Conservation (phyloP, 2,888 invertebrate genomes). For the Chloroclystis v-ata region DNA sequence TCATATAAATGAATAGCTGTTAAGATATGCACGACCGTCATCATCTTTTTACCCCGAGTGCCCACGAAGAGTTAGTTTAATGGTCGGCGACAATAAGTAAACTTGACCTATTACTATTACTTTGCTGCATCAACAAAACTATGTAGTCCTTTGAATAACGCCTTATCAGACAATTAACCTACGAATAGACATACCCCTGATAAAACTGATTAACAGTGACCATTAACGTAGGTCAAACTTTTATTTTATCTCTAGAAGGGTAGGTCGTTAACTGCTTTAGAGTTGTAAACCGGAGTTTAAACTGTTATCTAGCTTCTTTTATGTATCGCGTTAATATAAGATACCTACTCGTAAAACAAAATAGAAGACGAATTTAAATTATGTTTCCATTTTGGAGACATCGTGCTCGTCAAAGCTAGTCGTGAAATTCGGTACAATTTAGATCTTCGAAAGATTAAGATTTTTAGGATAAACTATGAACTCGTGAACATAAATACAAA, state of each 20-base stretch:
- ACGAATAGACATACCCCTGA: slow-evolving; percentile 36
- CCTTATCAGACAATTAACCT: slow-evolving; percentile 42
- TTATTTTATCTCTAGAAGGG: slow-evolving; percentile 33
- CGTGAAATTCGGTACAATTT: no score
- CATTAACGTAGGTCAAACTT: slow-evolving; percentile 37
- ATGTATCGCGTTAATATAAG: not conserved
- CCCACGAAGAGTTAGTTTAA: not conserved
- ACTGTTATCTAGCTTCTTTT: not conserved
- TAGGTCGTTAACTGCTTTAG: slow-evolving; percentile 25
- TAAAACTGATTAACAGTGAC: slow-evolving; percentile 36
- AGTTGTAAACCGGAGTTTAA: slow-evolving; percentile 1
- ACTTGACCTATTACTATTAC: slow-evolving; percentile 16
- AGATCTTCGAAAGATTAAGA: no score
- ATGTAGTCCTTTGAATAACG: slow-evolving; percentile 26
- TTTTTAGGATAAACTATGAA: no score
- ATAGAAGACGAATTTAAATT: no score
- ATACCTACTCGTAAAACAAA: not conserved
- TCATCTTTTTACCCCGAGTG: no score
- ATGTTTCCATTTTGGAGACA: no score
- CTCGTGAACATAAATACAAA: no score
- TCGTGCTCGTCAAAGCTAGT: no score
- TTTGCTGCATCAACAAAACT: slow-evolving; percentile 7
- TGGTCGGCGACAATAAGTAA: not conserved
- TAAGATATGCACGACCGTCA: no score
- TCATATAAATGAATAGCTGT: no score